Evolutionary conservation across 2,888 invertebrate genomes (phyloP).

Genomic region (Tipula lateralis): DNA sequence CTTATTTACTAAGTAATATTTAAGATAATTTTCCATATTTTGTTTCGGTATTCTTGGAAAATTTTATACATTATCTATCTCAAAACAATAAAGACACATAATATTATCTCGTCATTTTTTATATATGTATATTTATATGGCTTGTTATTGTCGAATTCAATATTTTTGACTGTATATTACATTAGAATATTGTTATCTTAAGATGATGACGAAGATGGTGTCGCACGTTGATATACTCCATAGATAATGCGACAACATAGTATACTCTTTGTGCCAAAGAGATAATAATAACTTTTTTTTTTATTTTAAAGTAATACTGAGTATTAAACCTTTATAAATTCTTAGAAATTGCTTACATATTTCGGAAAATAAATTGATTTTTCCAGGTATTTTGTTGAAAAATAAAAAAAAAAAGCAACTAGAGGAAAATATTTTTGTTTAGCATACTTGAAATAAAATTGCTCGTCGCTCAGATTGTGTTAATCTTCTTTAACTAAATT

Average conservation of each 20-base stretch:
- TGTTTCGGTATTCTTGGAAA: neutral
- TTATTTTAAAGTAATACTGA: neutral
- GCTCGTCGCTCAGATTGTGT: neutral
- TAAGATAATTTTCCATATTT: neutral
- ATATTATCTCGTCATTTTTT: neutral
- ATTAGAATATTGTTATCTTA: neutral
- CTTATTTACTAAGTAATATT: no score
- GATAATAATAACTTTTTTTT: neutral
- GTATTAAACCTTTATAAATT: neutral
- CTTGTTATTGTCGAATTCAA: slow-evolving; percentile 13
- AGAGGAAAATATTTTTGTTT: no score
- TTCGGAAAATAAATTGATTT: neutral
- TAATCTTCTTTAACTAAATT: neutral
- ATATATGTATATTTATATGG: neutral
- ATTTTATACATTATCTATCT: neutral
- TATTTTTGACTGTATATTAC: slow-evolving; percentile 4
- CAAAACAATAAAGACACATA: neutral
- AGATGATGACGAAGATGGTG: neutral
- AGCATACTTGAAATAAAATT: neutral
- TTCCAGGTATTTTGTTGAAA: neutral
- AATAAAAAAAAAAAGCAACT: no score
- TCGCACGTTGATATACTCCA: neutral
- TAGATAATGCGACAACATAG: neutral
- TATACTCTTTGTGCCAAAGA: neutral
- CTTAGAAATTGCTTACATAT: neutral